Conservation (phyloP, 2,113 vertebrate species). For the Panthera leo region DNA sequence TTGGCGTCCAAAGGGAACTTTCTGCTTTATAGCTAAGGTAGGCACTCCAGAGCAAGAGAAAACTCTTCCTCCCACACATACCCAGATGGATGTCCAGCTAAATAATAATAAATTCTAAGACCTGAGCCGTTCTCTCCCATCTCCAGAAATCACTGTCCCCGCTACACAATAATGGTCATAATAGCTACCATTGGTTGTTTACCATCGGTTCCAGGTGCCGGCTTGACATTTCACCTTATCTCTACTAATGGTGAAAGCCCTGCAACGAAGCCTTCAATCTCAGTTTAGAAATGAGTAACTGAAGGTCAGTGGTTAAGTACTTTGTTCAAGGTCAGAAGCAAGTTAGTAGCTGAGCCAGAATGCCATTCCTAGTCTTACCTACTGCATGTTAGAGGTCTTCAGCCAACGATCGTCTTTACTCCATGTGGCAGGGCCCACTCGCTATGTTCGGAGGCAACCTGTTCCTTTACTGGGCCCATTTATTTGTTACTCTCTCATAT, state of each 20-base stretch:
- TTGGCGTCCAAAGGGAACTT: too few relatives aligned
- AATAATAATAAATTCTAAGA: not conserved
- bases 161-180: rapidly evolving
- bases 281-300: not conserved
- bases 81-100: not conserved
- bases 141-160: not conserved
- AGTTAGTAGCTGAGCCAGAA: not conserved
- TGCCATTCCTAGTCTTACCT: not conserved
- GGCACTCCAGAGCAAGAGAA: not conserved
- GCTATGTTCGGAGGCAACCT: not conserved
- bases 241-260: too few relatives aligned
- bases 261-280: not conserved
- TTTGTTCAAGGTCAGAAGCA: not conserved
- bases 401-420: not conserved
- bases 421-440: not conserved
- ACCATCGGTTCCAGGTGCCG: not conserved
- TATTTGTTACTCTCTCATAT: not conserved
- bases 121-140: not conserved
- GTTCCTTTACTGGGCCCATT: not conserved
- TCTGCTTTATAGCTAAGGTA: not conserved
- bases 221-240: not conserved
- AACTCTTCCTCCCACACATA: not conserved
- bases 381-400: not conserved
- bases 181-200: not conserved
- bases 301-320: not conserved